These are phyloP conservation scores for Zygaena filipendulae DNA, from an alignment of 2,888 invertebrate genomes.

Conservation along the genomic window DNA sequence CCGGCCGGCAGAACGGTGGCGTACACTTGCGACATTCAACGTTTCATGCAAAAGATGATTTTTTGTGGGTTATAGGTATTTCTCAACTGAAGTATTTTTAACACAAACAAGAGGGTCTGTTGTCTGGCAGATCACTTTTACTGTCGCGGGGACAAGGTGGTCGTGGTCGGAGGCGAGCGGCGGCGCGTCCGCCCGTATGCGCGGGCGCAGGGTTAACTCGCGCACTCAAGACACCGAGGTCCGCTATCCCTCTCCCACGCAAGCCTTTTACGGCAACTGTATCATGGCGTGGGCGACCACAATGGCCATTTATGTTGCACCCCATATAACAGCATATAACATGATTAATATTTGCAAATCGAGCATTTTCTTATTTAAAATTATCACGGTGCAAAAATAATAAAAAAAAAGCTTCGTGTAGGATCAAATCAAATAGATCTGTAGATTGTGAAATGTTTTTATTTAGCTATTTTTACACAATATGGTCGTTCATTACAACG, in stretches of 20 bases:
- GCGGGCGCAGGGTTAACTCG: slow-evolving; percentile 56
- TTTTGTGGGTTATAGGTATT: slow-evolving; percentile 12
- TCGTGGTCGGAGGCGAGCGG: slow-evolving; percentile 17
- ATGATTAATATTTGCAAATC: slow-evolving; percentile 20
- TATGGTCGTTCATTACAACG: too few species aligned
- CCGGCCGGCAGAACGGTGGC: slow-evolving; percentile 23
- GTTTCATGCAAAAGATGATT: slow-evolving; percentile 19
- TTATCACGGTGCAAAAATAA: too few species aligned
- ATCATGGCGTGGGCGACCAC: slow-evolving; percentile 46
- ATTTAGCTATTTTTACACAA: too few species aligned
- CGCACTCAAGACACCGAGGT: slow-evolving; percentile 26
- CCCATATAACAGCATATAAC: slow-evolving; percentile 25
- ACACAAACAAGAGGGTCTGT: too few species aligned
- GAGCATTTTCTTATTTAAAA: too few species aligned
- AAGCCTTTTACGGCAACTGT: slow-evolving; percentile 35
- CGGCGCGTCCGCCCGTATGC: slow-evolving; percentile 43
- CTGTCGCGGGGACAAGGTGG: slow-evolving; percentile 33
- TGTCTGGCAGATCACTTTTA: slow-evolving; percentile 58
- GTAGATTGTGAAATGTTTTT: too few species aligned
- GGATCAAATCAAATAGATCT: too few species aligned
- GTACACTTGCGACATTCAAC: slow-evolving; percentile 23
- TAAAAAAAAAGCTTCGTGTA: too few species aligned
- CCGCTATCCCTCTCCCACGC: slow-evolving; percentile 40
- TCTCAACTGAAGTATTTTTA: too few species aligned
- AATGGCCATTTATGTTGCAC: slow-evolving; percentile 51